Base-by-base conservation (phyloP, 2,888 invertebrate genomes). In the Drosophila nr. medialis region DNA sequence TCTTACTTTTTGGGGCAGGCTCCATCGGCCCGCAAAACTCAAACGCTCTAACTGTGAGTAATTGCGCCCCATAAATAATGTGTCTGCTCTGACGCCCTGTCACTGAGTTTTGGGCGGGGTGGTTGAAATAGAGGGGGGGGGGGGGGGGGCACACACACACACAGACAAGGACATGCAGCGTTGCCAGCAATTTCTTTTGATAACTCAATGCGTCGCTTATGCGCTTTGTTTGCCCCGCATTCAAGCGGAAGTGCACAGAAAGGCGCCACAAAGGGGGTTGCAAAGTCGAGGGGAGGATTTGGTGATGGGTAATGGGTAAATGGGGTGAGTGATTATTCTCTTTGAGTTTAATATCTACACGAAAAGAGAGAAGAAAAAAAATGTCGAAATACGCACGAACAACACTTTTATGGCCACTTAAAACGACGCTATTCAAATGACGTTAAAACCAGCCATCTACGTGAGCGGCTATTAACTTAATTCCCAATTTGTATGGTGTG, bases 201-300 rank as follows among this genome's bases (percentile, higher is more conserved):
- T 75, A 79, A 75, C 80, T 77, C 79, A 73, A 81, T 86, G 89
- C 67, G 77, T 82, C 74, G 79, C 75, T 86, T 86, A 81, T 84
- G 87, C 89, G 85, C 81, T 82, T 81, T 81, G 81, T 82, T 82
- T 78, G 82, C 70, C 64, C 65, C 67, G 82, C 84, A 71, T 58
- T 86, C 87, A 77, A 73, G 79, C 81, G 89, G 83, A 85, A 85
- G 63, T 73, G 79, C 79, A 72, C 68, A 70, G 24, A 54, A 59
- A 30, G 53, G 51, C 27, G 15, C 21, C 21, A 18, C 13, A 21
- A 21, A 34, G 34, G 48, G 32, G 15, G 11, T 29, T 10, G 15
- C 45, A 45, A 15, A 15, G 8, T 45, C 45, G 27, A 18, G 3
- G 38, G 8, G n/a, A 10, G 10, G 13, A 42, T 27, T 24, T 4